Conservation (phyloP, 2,888 invertebrate genomes). For the Synergus japonicus region DNA sequence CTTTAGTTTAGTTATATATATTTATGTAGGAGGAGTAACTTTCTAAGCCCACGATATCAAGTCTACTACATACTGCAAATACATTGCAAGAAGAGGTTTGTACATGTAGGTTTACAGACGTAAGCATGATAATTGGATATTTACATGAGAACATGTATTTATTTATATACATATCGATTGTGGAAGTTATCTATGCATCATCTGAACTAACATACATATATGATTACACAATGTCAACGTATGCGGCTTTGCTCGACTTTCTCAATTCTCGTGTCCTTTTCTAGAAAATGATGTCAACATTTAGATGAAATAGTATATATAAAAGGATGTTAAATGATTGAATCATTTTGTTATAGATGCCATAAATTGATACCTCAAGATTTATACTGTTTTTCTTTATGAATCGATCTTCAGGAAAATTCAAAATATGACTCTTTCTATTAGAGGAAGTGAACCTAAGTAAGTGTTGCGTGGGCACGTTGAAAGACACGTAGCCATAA, state of each 20-base stretch:
- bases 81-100: not conserved
- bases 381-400: too few relatives aligned
- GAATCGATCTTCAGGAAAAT: not conserved
- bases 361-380: too few relatives aligned
- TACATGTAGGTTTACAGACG: not conserved
- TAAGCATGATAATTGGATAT: not conserved
- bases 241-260: too few relatives aligned
- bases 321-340: too few relatives aligned
- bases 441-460: not conserved
- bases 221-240: too few relatives aligned
- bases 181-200: not conserved
- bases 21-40: constrained; percentile 20
- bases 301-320: too few relatives aligned
- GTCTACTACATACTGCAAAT: not conserved
- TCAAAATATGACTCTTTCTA: not conserved
- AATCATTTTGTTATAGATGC: too few relatives aligned
- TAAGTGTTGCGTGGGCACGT: not conserved
- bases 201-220: too few relatives aligned
- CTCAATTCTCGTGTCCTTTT: too few relatives aligned
- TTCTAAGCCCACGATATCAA: not conserved
- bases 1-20: not conserved
- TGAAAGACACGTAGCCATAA: constrained; percentile 23
- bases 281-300: too few relatives aligned
- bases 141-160: too few relatives aligned
- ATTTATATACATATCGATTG: not conserved